Conservation (phyloP, 2,797 vertebrate genomes). For the Phoebastria nigripes region DNA sequence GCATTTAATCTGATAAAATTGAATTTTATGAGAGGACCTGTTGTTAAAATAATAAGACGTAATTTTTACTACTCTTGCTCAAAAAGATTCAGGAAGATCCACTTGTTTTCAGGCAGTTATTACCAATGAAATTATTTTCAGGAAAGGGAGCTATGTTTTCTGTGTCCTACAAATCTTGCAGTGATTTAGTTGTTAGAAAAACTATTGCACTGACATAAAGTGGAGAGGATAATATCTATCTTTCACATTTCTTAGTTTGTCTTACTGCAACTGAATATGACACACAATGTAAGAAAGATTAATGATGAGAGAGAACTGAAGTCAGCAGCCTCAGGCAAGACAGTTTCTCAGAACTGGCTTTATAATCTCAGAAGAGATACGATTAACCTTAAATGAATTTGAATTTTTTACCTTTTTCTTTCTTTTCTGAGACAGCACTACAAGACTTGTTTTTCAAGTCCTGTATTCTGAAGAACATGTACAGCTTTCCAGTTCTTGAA, state of each 20-base stretch:
- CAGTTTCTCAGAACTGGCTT: slow-evolving; percentile 2
- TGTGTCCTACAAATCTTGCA: background rate
- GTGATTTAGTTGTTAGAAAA: slow-evolving; percentile 7
- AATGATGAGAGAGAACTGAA: slow-evolving; percentile 32
- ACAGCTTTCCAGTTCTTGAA: background rate
- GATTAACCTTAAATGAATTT: slow-evolving; percentile 29
- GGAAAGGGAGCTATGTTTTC: background rate
- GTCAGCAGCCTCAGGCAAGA: slow-evolving; percentile 28
- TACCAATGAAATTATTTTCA: background rate
- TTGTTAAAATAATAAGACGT: background rate
- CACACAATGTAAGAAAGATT: slow-evolving; percentile 11
- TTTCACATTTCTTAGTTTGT: slow-evolving; percentile 33
- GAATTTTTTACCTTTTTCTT: background rate
- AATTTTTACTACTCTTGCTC: background rate
- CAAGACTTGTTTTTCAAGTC: background rate
- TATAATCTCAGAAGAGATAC: background rate
- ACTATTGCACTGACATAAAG: background rate
- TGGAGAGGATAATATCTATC: slow-evolving; percentile 9
- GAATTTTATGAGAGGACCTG: background rate
- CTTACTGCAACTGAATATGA: slow-evolving; percentile 12
- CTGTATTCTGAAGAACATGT: background rate
- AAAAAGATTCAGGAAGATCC: background rate
- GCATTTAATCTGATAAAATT: background rate
- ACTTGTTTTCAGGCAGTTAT: background rate
- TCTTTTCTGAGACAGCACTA: background rate